These are phyloP conservation scores for Eretmodus cyanostictus DNA, from an alignment of 2,113 vertebrate genomes.

Conservation along the genomic window DNA sequence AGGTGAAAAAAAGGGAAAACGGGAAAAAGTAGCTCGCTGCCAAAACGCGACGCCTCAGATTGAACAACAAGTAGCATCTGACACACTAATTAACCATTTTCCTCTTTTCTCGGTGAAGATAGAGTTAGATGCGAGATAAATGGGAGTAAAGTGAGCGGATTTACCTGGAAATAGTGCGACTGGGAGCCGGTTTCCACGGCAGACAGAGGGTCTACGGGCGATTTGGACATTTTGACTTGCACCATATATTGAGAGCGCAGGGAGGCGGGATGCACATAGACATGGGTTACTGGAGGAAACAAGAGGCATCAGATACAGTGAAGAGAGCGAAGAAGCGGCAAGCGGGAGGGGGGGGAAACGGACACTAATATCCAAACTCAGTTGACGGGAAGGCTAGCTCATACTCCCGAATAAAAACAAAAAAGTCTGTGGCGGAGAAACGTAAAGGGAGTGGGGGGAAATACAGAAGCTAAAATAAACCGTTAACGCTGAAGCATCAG, in stretches of 20 bases:
- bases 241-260: conserved; percentile 73
- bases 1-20: background rate
- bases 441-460: background rate
- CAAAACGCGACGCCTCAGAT: conserved; percentile 40
- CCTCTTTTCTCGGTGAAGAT: background rate
- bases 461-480: conserved; percentile 3
- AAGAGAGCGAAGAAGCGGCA: background rate
- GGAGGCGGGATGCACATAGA: conserved; percentile 58
- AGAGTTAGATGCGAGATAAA: background rate
- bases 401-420: background rate
- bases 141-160: background rate
- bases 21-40: conserved; percentile 7
- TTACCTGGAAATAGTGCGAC: conserved; percentile 78
- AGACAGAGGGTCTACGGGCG: conserved; percentile 73
- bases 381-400: background rate
- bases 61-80: conserved; percentile 59
- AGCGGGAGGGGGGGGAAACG: background rate
- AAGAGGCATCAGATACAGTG: conserved; percentile 38
- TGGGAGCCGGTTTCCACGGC: conserved; percentile 71
- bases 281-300: conserved; percentile 59
- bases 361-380: background rate
- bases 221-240: conserved; percentile 79
- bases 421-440: background rate
- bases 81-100: background rate
- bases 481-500: conserved; percentile 26